Conservation (phyloP, 1,140 invertebrate species). For the Nasonia vitripennis region DNA sequence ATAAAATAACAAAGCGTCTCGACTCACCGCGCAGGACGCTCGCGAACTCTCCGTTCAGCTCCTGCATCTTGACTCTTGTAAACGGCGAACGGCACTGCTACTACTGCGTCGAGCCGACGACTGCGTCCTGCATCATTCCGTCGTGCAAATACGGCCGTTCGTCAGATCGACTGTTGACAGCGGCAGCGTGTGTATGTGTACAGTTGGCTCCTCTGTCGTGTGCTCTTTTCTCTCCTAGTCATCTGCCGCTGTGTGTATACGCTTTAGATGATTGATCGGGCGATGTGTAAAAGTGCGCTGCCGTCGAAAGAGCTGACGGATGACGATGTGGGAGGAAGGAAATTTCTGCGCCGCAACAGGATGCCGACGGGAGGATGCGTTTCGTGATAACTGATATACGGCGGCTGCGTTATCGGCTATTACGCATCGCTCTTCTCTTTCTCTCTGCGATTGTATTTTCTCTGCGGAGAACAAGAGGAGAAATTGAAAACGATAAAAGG, state of each 20-base stretch:
- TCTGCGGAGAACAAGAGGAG: not conserved
- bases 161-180: not conserved
- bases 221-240: not conserved
- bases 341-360: not conserved
- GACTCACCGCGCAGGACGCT: slow-evolving; percentile 38
- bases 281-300: no score
- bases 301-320: no score
- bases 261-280: no score
- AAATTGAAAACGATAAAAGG: no score
- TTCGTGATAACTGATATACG: not conserved
- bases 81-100: not conserved
- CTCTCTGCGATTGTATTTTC: not conserved
- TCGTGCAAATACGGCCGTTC: not conserved
- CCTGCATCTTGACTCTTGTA: not conserved
- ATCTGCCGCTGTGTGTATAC: not conserved
- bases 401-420: not conserved
- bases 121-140: not conserved
- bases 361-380: not conserved
- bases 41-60: slow-evolving; percentile 23
- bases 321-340: no score
- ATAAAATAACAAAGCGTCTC: not conserved
- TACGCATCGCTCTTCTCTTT: not conserved
- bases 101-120: not conserved
- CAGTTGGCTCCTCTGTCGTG: not conserved
- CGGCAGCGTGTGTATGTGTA: not conserved